Evolutionary conservation across 2,113 vertebrate genomes (phyloP).

Genomic region (Hepsetus odoe): DNA sequence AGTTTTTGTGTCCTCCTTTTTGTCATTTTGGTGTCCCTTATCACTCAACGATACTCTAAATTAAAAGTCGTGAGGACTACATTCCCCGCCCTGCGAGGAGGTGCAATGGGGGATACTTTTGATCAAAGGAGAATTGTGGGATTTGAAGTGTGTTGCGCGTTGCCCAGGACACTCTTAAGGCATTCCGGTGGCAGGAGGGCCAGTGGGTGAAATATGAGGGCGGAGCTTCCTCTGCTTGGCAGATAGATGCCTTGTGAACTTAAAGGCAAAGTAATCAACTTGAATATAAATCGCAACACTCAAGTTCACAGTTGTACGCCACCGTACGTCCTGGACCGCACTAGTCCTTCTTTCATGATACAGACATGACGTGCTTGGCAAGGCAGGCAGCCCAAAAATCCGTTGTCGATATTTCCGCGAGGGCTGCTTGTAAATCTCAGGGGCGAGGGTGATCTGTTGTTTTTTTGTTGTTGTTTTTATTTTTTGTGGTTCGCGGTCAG

Average conservation of each 20-base stretch:
- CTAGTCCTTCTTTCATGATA: slow-evolving; percentile 23
- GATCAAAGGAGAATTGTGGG: slow-evolving; percentile 62
- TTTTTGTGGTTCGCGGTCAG: slow-evolving; percentile 23
- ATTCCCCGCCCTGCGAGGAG: slow-evolving; percentile 50
- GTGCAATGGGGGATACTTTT: slow-evolving; percentile 33
- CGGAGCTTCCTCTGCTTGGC: slow-evolving; percentile 58
- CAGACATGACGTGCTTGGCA: slow-evolving; percentile 13
- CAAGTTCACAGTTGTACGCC: slow-evolving; percentile 49
- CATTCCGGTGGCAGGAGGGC: slow-evolving; percentile 60
- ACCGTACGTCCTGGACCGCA: slow-evolving; percentile 49
- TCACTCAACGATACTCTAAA: slow-evolving; percentile 8
- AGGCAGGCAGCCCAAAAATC: slow-evolving; percentile 17
- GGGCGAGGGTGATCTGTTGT: slow-evolving; percentile 43
- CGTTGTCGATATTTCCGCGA: not conserved
- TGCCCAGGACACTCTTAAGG: slow-evolving; percentile 58
- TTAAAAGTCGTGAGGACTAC: slow-evolving; percentile 55
- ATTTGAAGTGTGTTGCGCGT: slow-evolving; percentile 60
- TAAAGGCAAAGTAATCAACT: slow-evolving; percentile 68
- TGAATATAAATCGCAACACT: slow-evolving; percentile 56
- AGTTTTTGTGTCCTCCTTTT: not conserved
- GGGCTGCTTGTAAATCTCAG: slow-evolving; percentile 11
- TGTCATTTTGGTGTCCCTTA: not conserved
- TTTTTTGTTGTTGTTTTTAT: slow-evolving; percentile 3
- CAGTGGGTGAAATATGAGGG: slow-evolving; percentile 62
- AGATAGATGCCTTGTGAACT: slow-evolving; percentile 63